phyloP scores from a whole-genome alignment of 2,797 vertebrate genomes.

The Acanthurus tractus region DNA sequence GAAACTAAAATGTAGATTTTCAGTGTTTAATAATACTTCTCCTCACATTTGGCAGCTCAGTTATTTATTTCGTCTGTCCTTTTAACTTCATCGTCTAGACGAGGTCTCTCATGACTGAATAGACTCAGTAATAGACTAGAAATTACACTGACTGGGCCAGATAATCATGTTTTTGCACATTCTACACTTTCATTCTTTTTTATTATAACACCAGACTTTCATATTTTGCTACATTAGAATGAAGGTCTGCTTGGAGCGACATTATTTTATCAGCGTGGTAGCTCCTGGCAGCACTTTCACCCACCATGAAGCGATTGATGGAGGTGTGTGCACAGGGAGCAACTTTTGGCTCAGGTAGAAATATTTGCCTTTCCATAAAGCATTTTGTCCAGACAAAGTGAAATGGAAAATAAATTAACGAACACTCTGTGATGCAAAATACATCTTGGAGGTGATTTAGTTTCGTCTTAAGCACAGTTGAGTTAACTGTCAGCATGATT shows the following conservation, averaged over 20 bases:
- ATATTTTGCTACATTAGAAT: slow-evolving; percentile 34
- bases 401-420: slow-evolving; percentile 68
- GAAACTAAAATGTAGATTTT: not conserved
- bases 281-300: slow-evolving; percentile 43
- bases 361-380: slow-evolving; percentile 65
- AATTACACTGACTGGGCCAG: not conserved
- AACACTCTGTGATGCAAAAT: slow-evolving; percentile 53
- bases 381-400: slow-evolving; percentile 64
- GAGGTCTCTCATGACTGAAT: slow-evolving; percentile 26
- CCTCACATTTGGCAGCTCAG: not conserved
- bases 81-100: slow-evolving; percentile 16
- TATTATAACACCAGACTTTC: slow-evolving; percentile 23
- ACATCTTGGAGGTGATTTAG: slow-evolving; percentile 63
- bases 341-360: slow-evolving; percentile 44
- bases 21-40: not conserved
- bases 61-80: not conserved
- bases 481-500: slow-evolving; percentile 57
- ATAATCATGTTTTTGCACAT: slow-evolving; percentile 30
- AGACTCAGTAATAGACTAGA: slow-evolving; percentile 6
- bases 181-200: slow-evolving; percentile 12
- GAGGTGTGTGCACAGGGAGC: slow-evolving; percentile 35
- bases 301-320: slow-evolving; percentile 49
- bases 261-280: slow-evolving; percentile 56
- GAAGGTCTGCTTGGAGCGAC: slow-evolving; percentile 51
- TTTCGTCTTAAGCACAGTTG: slow-evolving; percentile 39